Percentiles rank a stretch among this genome's conserved stretches.
These are phyloP conservation scores for Drosophila leonis DNA, from an alignment of 2,888 invertebrate genomes.

Conservation along the genomic window DNA sequence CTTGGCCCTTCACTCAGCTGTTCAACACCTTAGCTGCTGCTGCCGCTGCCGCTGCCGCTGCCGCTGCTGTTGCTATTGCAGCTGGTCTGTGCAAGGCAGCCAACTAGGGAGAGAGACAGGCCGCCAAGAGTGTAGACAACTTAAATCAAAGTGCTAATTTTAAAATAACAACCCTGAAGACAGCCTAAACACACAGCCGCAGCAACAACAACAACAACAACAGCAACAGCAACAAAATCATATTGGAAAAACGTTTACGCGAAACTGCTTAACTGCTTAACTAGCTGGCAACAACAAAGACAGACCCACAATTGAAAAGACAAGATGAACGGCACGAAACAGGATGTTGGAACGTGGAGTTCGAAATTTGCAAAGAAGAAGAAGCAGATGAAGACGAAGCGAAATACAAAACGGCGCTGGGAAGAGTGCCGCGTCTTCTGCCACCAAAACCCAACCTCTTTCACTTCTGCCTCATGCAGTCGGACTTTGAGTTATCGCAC, in stretches of 20 bases:
- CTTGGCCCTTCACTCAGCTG: conserved; percentile 73
- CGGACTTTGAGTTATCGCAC: conserved; percentile 78
- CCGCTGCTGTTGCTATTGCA: conserved; percentile 39
- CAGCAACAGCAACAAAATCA: conserved; percentile 57
- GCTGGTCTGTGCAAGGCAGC: conserved; percentile 20
- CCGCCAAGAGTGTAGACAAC: conserved; percentile 80
- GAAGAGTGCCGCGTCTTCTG: conserved; percentile 24
- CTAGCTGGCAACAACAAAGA: conserved; percentile 65
- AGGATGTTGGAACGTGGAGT: conserved; percentile 78
- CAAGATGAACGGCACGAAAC: conserved; percentile 80
- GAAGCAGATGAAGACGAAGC: conserved; percentile 9
- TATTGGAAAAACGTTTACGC: conserved; percentile 79
- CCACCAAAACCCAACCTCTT: neutral
- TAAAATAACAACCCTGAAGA: conserved; percentile 80
- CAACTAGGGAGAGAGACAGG: conserved; percentile 56
- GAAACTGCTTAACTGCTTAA: conserved; percentile 81
- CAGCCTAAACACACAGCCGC: conserved; percentile 77
- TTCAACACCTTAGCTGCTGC: conserved; percentile 68
- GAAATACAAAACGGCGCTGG: conserved; percentile 44
- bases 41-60: conserved; percentile 40
- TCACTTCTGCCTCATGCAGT: conserved; percentile 9
- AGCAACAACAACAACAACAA: conserved; percentile 24
- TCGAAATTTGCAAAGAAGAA: conserved; percentile 65
- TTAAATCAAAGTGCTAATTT: conserved; percentile 81
- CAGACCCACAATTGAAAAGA: conserved; percentile 77